Evolutionary conservation across 2,113 vertebrate genomes (phyloP), one percentile per base, ranked within the genome.

Genomic region (Syngnathoides biaculeatus): DNA sequence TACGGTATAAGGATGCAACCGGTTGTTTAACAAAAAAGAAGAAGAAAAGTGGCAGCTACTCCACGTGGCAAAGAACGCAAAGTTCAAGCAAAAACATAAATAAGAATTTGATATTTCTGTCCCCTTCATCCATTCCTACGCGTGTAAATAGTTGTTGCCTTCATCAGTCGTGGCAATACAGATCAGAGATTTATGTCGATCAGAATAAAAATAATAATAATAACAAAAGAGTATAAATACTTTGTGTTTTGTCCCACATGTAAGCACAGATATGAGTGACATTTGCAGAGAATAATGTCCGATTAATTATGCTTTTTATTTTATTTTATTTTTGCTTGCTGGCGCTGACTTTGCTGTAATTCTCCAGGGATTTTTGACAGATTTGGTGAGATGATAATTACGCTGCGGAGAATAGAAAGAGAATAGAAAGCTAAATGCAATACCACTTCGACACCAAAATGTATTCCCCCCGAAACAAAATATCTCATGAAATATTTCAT

Each of bases 11-110:
- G n/a, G 11, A 40, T 40, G 27, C 48, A 69, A 19, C 56, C 65
- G 40, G 57, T 50, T 68, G 14, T 35, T 58, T 58, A 61, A 61
- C 19, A 19, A 15, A 12, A 59, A 59, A 60, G 10, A 1, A 14
- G 13, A 11, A 14, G 13, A 39, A 63, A 86, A 80, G 71, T 87
- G 85, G 83, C 83, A 88, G 84, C 86, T 89, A 81, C 77, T 48
- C 66, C 59, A 69, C 71, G 69, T 74, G 80, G 68, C 63, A 67
- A 72, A 78, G 68, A 84, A 87, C 82, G 80, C 85, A 64, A 81
- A 87, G 67, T 48, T 35, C 30, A 62, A 17, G n/a, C 14, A 39
- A 70, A 75, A 47, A 68, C 27, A 73, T 45, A 5, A 70, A 10
- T 14, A 77, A 39, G n/a, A 56, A 30, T 58, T 19, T 26, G 10